Conservation (phyloP, 2,113 vertebrate species). For the Myotis yumanensis region DNA sequence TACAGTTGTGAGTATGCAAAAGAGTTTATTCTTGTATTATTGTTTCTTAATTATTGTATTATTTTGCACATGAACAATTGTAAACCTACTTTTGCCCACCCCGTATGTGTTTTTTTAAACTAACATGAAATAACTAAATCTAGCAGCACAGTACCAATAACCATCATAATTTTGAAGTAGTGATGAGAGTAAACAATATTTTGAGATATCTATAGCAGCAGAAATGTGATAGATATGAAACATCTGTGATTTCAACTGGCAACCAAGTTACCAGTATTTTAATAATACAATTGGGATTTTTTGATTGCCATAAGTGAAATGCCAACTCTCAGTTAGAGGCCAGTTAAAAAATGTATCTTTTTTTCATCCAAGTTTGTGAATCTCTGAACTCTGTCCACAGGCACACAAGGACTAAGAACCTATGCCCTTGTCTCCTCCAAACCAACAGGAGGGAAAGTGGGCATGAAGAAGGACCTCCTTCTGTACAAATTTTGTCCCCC, state of each 20-base stretch:
- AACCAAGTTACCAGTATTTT: not conserved
- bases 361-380: not conserved
- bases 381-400: not conserved
- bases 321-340: not conserved
- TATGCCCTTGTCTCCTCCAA: not conserved
- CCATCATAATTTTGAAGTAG: not conserved
- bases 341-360: not conserved
- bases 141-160: not conserved
- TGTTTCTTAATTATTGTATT: not conserved
- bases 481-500: not conserved
- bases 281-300: not conserved
- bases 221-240: conserved; percentile 27
- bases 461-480: fast-evolving
- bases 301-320: not conserved
- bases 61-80: not conserved
- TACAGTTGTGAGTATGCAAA: not conserved
- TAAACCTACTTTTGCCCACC: not conserved
- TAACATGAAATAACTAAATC: not conserved
- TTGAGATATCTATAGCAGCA: not conserved
- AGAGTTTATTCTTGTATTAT: not conserved
- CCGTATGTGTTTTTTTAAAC: not conserved
- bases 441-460: not conserved
- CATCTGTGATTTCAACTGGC: not conserved
- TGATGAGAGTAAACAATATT: not conserved
- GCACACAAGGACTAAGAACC: not conserved